phyloP scores from a whole-genome alignment of 2,888 invertebrate species.

The Teleiodes luculella region DNA sequence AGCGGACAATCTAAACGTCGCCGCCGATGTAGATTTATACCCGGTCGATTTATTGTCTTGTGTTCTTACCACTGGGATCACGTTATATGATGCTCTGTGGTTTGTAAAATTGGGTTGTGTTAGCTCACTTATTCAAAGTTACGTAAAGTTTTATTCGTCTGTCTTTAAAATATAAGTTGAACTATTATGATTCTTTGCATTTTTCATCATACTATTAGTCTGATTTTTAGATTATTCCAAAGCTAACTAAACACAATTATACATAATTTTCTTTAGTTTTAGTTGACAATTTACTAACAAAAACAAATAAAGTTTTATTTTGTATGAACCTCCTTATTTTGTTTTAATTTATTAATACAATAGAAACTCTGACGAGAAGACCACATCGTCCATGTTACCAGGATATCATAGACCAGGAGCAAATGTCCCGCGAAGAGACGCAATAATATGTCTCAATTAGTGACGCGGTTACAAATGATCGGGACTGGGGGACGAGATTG shows the following conservation, averaged over 20 bases:
- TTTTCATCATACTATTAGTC: no score
- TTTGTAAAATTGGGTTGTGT: not conserved
- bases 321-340: no score
- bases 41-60: conserved; percentile 48
- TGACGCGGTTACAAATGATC: conserved; percentile 40
- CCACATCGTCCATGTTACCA: conserved; percentile 21
- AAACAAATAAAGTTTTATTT: no score
- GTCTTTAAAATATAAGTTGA: not conserved
- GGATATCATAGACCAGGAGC: conserved; percentile 31
- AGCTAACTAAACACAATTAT: no score
- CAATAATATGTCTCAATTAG: conserved; percentile 68
- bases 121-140: not conserved
- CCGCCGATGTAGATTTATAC: conserved; percentile 68
- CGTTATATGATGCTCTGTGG: not conserved
- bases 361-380: not conserved
- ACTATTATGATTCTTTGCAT: no score
- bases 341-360: not conserved
- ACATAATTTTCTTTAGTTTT: no score
- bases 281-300: no score
- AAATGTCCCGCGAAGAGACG: conserved; percentile 46
- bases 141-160: not conserved
- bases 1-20: conserved; percentile 54
- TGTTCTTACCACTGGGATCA: conserved; percentile 3
- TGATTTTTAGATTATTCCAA: no score
- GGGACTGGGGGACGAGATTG: conserved; percentile 41